Base-by-base conservation (phyloP, 2,797 vertebrate genomes). In the Neoniphon sammara region DNA sequence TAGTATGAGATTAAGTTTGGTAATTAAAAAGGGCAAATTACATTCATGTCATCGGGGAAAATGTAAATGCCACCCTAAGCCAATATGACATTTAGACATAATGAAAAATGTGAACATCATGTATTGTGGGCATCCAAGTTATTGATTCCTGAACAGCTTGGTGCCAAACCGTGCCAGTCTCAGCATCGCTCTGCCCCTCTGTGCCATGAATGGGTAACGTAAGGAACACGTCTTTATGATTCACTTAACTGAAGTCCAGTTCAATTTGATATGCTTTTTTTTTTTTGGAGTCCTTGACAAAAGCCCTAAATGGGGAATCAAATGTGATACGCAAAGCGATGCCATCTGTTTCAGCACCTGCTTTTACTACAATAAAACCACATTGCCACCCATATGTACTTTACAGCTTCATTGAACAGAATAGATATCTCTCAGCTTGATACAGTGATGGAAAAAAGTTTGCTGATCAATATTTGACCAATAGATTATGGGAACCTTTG, bases 21-120 rank as follows among this genome's bases (percentile, higher is more conserved):
- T 90, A 85, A 91, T 91, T 87, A 91, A 87, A 90, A 90, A 73
- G 72, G 75, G 69, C 72, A 89, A 84, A 88, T 84, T 81, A 74
- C 66, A 54, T 73, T 83, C 20, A 36, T 25, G 60, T 81, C 71
- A 73, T 64, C 23, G 7, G 80, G 78, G 70, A 74, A 75, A 80
- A 78, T 53, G 75, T 62, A 78, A 85, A 88, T 79, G 73, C 67
- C 55, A 52, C 30, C 21, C n/a, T 84, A 79, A 84, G 50, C 72
- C 42, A 2, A 50, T 73, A 25, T 87, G 89, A 87, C 84, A 88
- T 89, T 90, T 84, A 77, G 60, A 52, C 47, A 7, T 87, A 77
- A 91, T 86, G 70, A 87, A 87, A 86, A 81, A 85, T 59, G 31
- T 67, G 79, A 69, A 54, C 30, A 57, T 67, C 75, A 25, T 64